These are phyloP conservation scores for Leptinotarsa lineolata DNA, from an alignment of 1,140 invertebrate genomes.

Conservation along the genomic window DNA sequence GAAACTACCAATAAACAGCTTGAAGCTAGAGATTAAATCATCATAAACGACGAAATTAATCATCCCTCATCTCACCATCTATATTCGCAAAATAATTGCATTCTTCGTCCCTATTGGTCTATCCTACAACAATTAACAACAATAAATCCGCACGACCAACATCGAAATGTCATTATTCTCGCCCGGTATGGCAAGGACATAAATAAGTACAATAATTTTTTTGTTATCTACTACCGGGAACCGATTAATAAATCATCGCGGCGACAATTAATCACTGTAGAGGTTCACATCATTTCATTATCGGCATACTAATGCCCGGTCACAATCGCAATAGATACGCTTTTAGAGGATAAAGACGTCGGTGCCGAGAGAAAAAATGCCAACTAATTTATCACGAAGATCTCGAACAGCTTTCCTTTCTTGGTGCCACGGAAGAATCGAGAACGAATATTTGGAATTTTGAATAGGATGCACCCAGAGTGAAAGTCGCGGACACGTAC, in stretches of 20 bases:
- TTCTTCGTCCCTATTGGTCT: too few species aligned
- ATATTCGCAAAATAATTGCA: too few species aligned
- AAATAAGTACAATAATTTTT: neutral
- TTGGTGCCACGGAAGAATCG: neutral
- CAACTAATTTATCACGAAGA: neutral
- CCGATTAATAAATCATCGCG: conserved; percentile 3
- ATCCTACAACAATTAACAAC: neutral
- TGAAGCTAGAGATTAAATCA: too few species aligned
- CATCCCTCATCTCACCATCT: too few species aligned
- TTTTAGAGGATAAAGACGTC: conserved; percentile 1
- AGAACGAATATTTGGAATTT: neutral
- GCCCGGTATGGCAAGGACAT: neutral
- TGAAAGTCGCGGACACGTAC: too few species aligned
- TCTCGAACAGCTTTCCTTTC: conserved; percentile 7
- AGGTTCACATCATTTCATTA: conserved; percentile 3
- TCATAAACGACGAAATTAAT: too few species aligned
- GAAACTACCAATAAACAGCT: too few species aligned
- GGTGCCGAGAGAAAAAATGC: neutral
- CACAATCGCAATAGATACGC: conserved; percentile 2
- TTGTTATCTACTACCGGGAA: neutral
- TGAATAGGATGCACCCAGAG: neutral
- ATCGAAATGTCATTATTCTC: neutral
- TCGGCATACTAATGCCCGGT: conserved; percentile 7
- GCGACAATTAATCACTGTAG: neutral
- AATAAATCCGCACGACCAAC: neutral